phyloP scores from a whole-genome alignment of 2,797 vertebrate genomes.

The Muscicapa comitata region DNA sequence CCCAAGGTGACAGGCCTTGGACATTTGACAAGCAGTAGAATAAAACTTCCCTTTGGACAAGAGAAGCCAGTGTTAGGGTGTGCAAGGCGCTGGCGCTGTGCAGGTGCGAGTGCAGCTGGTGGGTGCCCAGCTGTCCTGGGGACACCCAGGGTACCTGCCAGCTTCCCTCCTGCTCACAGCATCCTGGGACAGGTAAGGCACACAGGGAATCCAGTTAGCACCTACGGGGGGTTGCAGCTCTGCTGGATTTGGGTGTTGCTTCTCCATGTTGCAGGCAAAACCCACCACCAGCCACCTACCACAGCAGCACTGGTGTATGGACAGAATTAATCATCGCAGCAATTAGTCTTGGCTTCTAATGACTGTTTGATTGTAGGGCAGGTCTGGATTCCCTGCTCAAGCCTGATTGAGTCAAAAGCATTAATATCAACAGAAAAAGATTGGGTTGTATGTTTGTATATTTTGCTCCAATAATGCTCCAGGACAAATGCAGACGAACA shows the following conservation, averaged over 20 bases:
- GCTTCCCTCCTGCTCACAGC: background rate
- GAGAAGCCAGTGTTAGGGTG: background rate
- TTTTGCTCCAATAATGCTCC: constrained; percentile 49
- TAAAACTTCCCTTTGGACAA: background rate
- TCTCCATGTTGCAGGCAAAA: background rate
- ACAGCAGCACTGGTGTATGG: background rate
- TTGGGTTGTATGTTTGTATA: background rate
- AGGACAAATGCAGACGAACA: constrained; percentile 37
- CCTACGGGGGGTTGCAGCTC: fast-evolving
- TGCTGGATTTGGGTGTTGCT: background rate
- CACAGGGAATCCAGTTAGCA: background rate
- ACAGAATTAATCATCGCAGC: background rate
- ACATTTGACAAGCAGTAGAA: background rate
- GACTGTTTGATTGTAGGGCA: background rate
- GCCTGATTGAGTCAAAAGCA: constrained; percentile 9
- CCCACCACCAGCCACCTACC: background rate
- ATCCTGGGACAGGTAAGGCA: background rate
- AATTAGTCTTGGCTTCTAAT: background rate
- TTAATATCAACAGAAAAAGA: background rate
- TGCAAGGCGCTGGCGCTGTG: fast-evolving
- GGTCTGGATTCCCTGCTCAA: background rate
- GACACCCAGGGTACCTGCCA: background rate
- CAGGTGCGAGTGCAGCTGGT: background rate
- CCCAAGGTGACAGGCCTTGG: background rate
- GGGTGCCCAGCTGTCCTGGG: background rate